phyloP scores from a whole-genome alignment of 2,113 vertebrate species.

The Symphodus melops region DNA sequence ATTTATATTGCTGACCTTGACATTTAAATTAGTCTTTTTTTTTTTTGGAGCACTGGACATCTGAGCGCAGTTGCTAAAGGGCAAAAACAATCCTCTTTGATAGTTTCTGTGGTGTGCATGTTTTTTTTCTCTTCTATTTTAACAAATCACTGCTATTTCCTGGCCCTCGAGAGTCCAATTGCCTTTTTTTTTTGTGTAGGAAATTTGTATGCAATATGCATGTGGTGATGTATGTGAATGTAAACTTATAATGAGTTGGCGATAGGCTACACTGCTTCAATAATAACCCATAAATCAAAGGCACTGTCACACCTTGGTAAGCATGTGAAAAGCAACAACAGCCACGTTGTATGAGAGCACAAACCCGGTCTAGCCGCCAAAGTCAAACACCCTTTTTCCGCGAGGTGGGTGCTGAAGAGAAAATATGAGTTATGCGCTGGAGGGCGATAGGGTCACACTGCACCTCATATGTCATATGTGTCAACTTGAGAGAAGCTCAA shows the following conservation, averaged over 20 bases:
- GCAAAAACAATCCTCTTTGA: constrained; percentile 71
- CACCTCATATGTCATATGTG: constrained; percentile 80
- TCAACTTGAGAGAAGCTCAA: constrained; percentile 72
- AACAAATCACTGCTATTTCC: constrained; percentile 54
- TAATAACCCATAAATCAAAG: constrained; percentile 85
- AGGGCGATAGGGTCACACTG: constrained; percentile 66
- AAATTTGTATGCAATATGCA: constrained; percentile 75
- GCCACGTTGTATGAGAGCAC: constrained; percentile 52
- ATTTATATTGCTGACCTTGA: constrained; percentile 79
- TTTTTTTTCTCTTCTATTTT: not conserved
- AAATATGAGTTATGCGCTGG: constrained; percentile 69
- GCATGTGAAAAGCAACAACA: constrained; percentile 73
- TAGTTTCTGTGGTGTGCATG: constrained; percentile 35
- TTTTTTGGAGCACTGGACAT: constrained; percentile 60
- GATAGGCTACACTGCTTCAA: constrained; percentile 83
- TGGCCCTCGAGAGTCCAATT: constrained; percentile 38
- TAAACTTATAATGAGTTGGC: constrained; percentile 83
- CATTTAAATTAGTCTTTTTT: constrained; percentile 76
- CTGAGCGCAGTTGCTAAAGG: constrained; percentile 65
- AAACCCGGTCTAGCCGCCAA: constrained; percentile 63
- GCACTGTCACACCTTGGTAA: constrained; percentile 77
- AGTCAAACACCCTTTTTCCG: constrained; percentile 74
- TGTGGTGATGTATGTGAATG: constrained; percentile 80
- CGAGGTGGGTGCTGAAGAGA: constrained; percentile 43
- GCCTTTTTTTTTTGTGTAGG: constrained; percentile 44